These are phyloP conservation scores for Cyprinodon brontotheroides DNA, from an alignment of 2,113 vertebrate species.

Conservation along the genomic window DNA sequence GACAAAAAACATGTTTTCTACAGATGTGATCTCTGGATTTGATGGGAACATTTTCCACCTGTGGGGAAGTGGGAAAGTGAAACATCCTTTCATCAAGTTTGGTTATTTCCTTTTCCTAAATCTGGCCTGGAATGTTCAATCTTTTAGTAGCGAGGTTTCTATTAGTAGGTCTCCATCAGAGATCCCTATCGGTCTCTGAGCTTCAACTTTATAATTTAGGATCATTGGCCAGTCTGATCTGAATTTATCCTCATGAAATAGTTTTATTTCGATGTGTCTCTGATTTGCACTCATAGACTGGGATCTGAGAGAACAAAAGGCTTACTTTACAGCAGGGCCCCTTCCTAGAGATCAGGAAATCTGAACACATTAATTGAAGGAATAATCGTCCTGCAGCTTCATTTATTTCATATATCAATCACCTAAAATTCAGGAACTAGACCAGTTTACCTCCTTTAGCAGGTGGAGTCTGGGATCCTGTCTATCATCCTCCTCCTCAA, in stretches of 20 bases:
- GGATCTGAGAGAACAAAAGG: conserved; percentile 16
- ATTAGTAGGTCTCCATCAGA: conserved; percentile 34
- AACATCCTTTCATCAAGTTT: conserved; percentile 21
- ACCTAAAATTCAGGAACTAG: conserved; percentile 1
- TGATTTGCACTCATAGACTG: conserved; percentile 1
- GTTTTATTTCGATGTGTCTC: conserved; percentile 9
- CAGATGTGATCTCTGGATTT: too few species aligned
- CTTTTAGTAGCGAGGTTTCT: conserved; percentile 63
- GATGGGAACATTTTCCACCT: neutral
- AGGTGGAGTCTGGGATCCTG: conserved; percentile 45
- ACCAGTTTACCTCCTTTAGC: conserved; percentile 56
- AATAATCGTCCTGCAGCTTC: neutral
- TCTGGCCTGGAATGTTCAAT: conserved; percentile 69
- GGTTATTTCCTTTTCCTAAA: conserved; percentile 64
- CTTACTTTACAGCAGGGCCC: neutral
- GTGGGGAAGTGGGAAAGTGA: too few species aligned
- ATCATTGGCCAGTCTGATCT: conserved; percentile 48
- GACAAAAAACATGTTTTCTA: too few species aligned
- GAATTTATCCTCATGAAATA: conserved; percentile 4
- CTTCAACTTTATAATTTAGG: conserved; percentile 31
- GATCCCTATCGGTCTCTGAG: conserved; percentile 59
- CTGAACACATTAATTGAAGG: neutral
- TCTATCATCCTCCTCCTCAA: conserved; percentile 58
- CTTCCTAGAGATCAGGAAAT: conserved; percentile 4
- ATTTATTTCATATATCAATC: neutral